Evolutionary conservation across 2,888 invertebrate genomes (phyloP).

Genomic region (Apomyelois bistriatella): DNA sequence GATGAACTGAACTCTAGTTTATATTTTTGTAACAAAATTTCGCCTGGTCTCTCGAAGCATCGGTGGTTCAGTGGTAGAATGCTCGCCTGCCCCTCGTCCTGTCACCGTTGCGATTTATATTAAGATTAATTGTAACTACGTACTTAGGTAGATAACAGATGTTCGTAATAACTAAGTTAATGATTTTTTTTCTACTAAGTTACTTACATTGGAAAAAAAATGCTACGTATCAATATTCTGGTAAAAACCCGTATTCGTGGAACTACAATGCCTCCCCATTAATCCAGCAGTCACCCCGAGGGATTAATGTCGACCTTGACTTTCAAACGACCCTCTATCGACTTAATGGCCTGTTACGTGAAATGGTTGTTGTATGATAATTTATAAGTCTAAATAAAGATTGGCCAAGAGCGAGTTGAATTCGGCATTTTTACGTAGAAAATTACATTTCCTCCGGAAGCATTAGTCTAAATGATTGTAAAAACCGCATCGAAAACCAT

Average conservation of each 20-base stretch:
- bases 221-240: not conserved
- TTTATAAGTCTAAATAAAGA: no score
- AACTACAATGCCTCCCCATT: not conserved
- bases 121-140: not conserved
- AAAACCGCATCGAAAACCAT: no score
- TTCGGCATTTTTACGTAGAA: no score
- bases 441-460: no score
- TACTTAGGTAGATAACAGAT: no score
- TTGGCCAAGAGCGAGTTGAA: no score
- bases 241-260: not conserved
- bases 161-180: no score
- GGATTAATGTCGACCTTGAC: constrained; percentile 1
- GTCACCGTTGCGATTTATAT: constrained; percentile 74
- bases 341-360: not conserved
- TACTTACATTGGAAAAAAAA: no score
- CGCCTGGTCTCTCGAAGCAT: constrained; percentile 37
- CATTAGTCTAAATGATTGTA: no score
- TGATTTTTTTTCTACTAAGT: no score
- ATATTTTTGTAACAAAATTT: constrained; percentile 1
- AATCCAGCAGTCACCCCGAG: constrained; percentile 5
- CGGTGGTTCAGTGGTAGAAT: constrained; percentile 78
- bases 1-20: no score
- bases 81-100: constrained; percentile 81
- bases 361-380: not conserved
- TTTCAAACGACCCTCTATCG: not conserved